These are phyloP conservation scores for Notothenia rossii DNA, from an alignment of 2,113 vertebrate species.

Conservation along the genomic window DNA sequence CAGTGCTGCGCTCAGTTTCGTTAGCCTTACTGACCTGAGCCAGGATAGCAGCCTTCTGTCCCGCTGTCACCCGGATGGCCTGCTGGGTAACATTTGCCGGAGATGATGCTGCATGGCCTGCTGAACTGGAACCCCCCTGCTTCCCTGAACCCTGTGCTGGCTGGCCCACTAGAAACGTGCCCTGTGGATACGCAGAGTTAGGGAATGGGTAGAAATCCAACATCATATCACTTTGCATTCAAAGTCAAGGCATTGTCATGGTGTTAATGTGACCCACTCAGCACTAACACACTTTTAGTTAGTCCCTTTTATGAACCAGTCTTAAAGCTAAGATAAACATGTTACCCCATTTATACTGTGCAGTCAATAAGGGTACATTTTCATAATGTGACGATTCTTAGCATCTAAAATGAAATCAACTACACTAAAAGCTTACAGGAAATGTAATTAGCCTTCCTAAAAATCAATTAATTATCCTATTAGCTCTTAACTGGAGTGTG, in stretches of 20 bases:
- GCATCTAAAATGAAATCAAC: neutral
- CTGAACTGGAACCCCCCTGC: conserved; percentile 85
- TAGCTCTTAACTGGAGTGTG: neutral
- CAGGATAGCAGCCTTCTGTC: conserved; percentile 95
- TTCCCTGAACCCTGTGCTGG: conserved; percentile 92
- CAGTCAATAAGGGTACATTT: neutral
- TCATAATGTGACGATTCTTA: neutral
- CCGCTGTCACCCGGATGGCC: conserved; percentile 93
- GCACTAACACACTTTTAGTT: neutral
- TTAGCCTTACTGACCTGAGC: conserved; percentile 87
- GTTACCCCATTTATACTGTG: neutral
- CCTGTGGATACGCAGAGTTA: conserved; percentile 77
- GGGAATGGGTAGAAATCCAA: no score
- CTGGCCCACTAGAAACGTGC: conserved; percentile 97
- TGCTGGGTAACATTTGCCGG: conserved; percentile 88
- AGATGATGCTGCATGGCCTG: conserved; percentile 86
- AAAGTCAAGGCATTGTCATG: neutral
- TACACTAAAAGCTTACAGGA: neutral
- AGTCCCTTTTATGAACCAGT: neutral
- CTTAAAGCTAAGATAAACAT: neutral
- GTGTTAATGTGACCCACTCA: neutral
- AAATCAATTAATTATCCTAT: neutral
- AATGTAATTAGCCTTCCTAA: neutral
- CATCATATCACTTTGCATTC: neutral
- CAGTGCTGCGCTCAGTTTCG: neutral